Percentiles rank a stretch among this genome's conserved stretches.
Evolutionary conservation across 2,797 vertebrate genomes (phyloP).

Genomic region (Clarias platycephalus): DNA sequence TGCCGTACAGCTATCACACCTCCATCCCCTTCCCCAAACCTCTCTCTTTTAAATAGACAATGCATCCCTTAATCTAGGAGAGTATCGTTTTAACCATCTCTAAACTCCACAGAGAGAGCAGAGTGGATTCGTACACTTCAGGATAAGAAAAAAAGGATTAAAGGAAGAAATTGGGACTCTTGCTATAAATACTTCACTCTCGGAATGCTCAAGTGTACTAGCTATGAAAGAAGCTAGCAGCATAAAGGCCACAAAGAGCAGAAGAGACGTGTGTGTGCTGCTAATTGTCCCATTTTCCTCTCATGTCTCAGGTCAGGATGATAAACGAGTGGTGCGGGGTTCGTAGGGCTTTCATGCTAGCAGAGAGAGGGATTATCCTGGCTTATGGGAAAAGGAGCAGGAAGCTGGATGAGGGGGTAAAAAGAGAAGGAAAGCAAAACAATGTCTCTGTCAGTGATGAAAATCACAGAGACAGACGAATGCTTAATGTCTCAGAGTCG

Average conservation of each 20-base stretch:
- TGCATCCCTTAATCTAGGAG: background rate
- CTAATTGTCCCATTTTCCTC: conserved; percentile 31
- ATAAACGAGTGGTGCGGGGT: conserved; percentile 4
- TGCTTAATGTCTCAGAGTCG: background rate
- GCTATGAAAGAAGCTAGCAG: background rate
- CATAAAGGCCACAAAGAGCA: background rate
- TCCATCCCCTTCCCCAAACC: background rate
- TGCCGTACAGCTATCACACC: background rate
- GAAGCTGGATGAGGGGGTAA: background rate
- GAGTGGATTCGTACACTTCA: background rate
- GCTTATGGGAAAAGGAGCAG: background rate
- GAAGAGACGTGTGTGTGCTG: conserved; percentile 12
- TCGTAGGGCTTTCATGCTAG: conserved; percentile 9
- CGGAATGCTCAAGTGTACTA: conserved; percentile 4
- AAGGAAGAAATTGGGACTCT: conserved; percentile 3
- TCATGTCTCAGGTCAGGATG: conserved; percentile 23
- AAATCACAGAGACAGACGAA: conserved; percentile 16
- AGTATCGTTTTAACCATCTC: background rate
- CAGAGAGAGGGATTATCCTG: conserved; percentile 21
- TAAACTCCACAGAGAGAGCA: background rate
- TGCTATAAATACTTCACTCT: conserved; percentile 25
- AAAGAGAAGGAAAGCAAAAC: background rate
- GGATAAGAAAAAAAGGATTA: conserved; percentile 11
- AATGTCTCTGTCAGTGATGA: background rate
- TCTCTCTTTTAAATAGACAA: background rate